These are phyloP conservation scores for Drosophila mauritiana DNA, from an alignment of 1,140 invertebrate genomes.

Conservation along the genomic window DNA sequence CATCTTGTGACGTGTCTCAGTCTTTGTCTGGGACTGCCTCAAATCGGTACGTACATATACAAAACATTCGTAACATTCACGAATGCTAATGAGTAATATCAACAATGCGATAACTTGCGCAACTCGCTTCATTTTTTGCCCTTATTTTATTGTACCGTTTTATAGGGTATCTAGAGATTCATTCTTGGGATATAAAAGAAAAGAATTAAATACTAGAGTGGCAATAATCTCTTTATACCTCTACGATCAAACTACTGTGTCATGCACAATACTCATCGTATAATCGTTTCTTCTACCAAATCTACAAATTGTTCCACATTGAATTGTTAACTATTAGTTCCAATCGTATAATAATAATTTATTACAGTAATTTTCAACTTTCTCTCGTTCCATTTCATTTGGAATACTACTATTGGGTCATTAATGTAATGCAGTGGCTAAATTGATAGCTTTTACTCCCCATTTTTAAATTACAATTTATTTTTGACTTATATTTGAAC, in stretches of 20 bases:
- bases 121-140: conserved; percentile 10
- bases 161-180: too few relatives aligned
- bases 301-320: neutral
- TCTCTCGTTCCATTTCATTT: neutral
- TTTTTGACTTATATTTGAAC: too few relatives aligned
- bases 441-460: too few relatives aligned
- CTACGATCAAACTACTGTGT: too few relatives aligned
- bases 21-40: conserved; percentile 63
- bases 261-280: too few relatives aligned
- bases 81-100: conserved; percentile 67
- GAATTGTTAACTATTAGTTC: conserved; percentile 5
- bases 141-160: conserved; percentile 11
- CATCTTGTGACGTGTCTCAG: conserved; percentile 46
- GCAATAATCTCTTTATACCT: neutral
- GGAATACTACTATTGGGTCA: neutral
- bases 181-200: neutral
- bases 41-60: conserved; percentile 30
- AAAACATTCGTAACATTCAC: conserved; percentile 16
- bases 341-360: neutral
- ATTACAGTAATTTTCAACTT: neutral
- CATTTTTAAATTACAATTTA: too few relatives aligned
- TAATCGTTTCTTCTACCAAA: neutral
- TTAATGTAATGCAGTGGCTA: neutral
- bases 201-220: neutral
- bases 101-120: conserved; percentile 49